phyloP scores from a whole-genome alignment of 2,797 vertebrate genomes.

The Limosa lapponica region DNA sequence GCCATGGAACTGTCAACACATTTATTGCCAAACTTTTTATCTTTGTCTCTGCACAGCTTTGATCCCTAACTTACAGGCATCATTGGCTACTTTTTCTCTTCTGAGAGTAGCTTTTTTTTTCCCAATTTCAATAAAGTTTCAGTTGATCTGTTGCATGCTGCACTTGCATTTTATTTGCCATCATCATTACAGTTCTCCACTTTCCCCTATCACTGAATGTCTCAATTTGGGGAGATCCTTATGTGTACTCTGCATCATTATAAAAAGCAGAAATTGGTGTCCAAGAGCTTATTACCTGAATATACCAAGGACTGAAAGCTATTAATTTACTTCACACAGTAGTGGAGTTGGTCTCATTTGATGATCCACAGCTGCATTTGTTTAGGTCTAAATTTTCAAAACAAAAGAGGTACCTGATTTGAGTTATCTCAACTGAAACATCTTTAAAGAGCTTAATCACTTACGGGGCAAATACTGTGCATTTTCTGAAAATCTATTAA shows the following conservation, averaged over 20 bases:
- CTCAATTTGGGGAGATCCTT: not conserved
- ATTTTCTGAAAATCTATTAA: not conserved
- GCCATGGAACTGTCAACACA: constrained; percentile 84
- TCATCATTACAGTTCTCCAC: not conserved
- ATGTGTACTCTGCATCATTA: not conserved
- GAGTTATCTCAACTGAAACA: not conserved
- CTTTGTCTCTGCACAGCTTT: constrained; percentile 90
- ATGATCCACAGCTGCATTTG: not conserved
- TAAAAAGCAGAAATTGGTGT: not conserved
- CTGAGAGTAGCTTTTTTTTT: not conserved
- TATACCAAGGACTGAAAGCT: not conserved
- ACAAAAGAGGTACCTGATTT: not conserved
- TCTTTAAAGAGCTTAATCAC: not conserved
- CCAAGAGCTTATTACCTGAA: not conserved
- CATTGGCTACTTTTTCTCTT: not conserved
- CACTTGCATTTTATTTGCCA: constrained; percentile 63
- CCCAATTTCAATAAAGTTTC: constrained; percentile 73
- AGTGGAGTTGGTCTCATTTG: not conserved
- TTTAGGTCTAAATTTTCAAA: not conserved
- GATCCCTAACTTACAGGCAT: constrained; percentile 55
- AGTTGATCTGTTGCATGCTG: constrained; percentile 61
- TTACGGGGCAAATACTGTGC: not conserved
- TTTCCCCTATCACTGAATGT: not conserved
- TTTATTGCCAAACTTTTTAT: constrained; percentile 92
- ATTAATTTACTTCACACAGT: not conserved